These are phyloP conservation scores for Platysternon megacephalum DNA, from an alignment of 2,113 vertebrate genomes.

Conservation along the genomic window DNA sequence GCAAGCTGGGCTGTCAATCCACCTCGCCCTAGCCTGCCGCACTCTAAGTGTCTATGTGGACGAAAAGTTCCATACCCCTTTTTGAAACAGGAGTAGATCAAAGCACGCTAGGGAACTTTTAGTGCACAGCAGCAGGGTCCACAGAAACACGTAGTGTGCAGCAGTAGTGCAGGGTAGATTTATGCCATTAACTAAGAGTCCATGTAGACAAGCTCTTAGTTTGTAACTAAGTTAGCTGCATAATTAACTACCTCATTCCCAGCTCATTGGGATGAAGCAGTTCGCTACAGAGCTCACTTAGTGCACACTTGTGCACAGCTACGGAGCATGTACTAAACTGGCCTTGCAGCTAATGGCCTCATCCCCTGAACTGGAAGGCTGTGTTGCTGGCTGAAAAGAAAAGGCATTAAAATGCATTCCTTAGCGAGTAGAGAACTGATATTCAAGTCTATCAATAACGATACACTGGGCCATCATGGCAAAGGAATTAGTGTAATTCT, in stretches of 20 bases:
- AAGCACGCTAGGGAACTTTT: no score
- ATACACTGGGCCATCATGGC: constrained; percentile 56
- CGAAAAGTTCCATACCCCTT: no score
- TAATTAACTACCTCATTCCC: background rate
- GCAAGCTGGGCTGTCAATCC: no score
- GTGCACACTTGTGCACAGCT: background rate
- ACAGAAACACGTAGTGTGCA: no score
- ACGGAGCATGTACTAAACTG: background rate
- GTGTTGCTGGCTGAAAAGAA: background rate
- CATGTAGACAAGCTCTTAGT: no score
- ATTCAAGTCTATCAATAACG: constrained; percentile 65
- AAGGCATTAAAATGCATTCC: constrained; percentile 38
- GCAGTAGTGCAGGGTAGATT: no score
- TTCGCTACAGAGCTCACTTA: background rate
- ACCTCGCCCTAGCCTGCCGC: no score
- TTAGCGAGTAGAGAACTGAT: constrained; percentile 15
- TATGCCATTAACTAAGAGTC: no score
- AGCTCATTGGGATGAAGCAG: background rate
- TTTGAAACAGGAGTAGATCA: no score
- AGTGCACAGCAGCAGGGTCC: no score
- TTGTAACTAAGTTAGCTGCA: background rate
- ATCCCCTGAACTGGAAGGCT: constrained; percentile 12
- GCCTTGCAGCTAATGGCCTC: constrained; percentile 11
- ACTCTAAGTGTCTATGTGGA: no score
- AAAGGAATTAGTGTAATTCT: constrained; percentile 44